Evolutionary conservation across 2,888 invertebrate genomes (phyloP).

Genomic region (Sphaeridia pumilis): DNA sequence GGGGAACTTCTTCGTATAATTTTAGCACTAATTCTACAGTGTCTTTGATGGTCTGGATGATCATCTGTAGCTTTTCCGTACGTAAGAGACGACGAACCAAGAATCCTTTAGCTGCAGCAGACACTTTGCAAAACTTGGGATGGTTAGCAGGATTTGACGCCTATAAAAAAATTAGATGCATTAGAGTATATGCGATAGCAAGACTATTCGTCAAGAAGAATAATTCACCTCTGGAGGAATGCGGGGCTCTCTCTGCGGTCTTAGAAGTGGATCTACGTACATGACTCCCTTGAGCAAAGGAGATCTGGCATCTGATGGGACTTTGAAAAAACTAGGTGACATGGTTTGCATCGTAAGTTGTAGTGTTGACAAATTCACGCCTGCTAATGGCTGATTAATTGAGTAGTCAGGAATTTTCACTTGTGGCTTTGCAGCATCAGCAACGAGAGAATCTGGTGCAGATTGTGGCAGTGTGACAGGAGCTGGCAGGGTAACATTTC

Average conservation of each 20-base stretch:
- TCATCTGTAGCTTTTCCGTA: constrained; percentile 65
- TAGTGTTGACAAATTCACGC: constrained; percentile 24
- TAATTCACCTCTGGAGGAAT: constrained; percentile 23
- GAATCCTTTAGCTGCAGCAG: constrained; percentile 53
- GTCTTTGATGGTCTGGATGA: constrained; percentile 68
- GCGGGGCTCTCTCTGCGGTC: constrained; percentile 15
- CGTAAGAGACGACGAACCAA: constrained; percentile 66
- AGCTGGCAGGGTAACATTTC: not conserved
- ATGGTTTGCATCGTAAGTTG: constrained; percentile 27
- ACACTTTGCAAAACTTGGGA: constrained; percentile 38
- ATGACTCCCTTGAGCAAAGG: constrained; percentile 30
- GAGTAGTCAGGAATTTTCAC: not conserved
- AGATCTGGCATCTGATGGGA: constrained; percentile 23
- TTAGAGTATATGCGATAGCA: constrained; percentile 3
- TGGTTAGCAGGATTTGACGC: constrained; percentile 30
- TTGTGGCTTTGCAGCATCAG: not conserved
- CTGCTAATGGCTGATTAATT: constrained; percentile 8
- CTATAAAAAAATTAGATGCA: constrained; percentile 13
- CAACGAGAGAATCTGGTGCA: not conserved
- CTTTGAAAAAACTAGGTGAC: constrained; percentile 21
- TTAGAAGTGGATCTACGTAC: constrained; percentile 25
- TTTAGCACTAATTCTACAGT: constrained; percentile 63
- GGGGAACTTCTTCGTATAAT: constrained; percentile 49
- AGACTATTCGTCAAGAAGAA: not conserved
- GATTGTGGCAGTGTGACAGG: not conserved